Percentiles rank a stretch among this genome's conserved stretches.
Evolutionary conservation across 1,140 invertebrate species (phyloP).

Genomic region (Heliconius himera): DNA sequence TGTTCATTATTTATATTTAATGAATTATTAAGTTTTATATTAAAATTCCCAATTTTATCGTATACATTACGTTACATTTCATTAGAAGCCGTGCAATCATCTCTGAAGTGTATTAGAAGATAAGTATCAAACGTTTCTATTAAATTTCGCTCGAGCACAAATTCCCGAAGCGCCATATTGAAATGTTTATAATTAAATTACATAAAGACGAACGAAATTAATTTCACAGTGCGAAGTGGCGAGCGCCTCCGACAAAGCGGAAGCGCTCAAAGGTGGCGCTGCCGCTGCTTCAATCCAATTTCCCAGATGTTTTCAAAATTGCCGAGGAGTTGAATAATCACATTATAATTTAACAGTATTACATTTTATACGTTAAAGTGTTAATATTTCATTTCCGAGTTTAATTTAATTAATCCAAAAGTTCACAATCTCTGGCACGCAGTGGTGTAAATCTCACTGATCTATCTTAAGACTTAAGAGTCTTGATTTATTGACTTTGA

Average conservation of each 20-base stretch:
- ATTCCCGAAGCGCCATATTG: constrained; percentile 79
- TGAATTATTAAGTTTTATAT: background rate
- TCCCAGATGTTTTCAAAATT: constrained; percentile 79
- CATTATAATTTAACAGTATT: constrained; percentile 81
- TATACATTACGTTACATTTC: constrained; percentile 61
- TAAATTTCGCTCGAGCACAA: constrained; percentile 75
- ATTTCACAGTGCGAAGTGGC: constrained; percentile 78
- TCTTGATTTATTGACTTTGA: constrained; percentile 19
- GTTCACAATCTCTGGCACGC: constrained; percentile 54
- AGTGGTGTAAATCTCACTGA: constrained; percentile 46
- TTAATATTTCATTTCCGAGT: constrained; percentile 83
- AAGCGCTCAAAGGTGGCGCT: constrained; percentile 69
- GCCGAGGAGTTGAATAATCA: constrained; percentile 79
- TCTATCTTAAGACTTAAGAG: constrained; percentile 52
- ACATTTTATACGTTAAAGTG: constrained; percentile 82
- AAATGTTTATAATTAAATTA: constrained; percentile 82
- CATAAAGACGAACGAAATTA: constrained; percentile 82
- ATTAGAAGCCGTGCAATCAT: constrained; percentile 70
- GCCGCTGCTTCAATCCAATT: constrained; percentile 75
- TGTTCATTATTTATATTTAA: background rate
- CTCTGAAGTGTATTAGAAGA: constrained; percentile 77
- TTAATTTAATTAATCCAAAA: constrained; percentile 83
- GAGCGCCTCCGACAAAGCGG: constrained; percentile 65
- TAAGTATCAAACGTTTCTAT: constrained; percentile 81
- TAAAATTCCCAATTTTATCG: constrained; percentile 4